A percentile compares a stretch with the other conserved stretches of the same genome.
These are phyloP conservation scores for Phaedon cochleariae DNA, from an alignment of 2,888 invertebrate genomes.

Conservation along the genomic window DNA sequence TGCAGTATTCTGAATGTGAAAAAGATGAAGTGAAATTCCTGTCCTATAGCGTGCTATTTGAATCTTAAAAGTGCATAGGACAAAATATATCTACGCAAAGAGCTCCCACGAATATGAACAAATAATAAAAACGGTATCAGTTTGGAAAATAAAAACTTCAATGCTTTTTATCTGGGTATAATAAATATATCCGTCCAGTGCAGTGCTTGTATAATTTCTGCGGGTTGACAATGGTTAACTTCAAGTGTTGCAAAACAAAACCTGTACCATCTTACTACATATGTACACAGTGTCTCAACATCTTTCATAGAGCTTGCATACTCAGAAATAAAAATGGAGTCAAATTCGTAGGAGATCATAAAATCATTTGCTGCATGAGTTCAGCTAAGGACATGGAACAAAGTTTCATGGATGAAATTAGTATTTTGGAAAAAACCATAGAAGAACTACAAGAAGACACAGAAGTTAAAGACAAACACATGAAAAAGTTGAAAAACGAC, in stretches of 20 bases:
- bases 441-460: background rate
- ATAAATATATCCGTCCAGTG: background rate
- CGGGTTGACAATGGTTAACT: background rate
- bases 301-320: background rate
- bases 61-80: too few relatives aligned
- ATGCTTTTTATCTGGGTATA: background rate
- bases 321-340: background rate
- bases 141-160: too few relatives aligned
- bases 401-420: background rate
- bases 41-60: too few relatives aligned
- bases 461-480: background rate
- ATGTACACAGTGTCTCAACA: background rate
- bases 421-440: background rate
- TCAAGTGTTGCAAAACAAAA: background rate
- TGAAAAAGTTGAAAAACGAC: too few relatives aligned
- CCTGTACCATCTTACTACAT: background rate
- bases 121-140: background rate
- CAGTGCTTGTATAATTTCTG: background rate
- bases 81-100: too few relatives aligned
- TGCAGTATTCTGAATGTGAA: too few relatives aligned
- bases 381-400: background rate
- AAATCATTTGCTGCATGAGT: background rate
- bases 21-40: too few relatives aligned
- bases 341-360: background rate
- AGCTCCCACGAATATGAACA: background rate